phyloP scores from a whole-genome alignment of 2,797 vertebrate genomes.

The Euthynnus affinis region DNA sequence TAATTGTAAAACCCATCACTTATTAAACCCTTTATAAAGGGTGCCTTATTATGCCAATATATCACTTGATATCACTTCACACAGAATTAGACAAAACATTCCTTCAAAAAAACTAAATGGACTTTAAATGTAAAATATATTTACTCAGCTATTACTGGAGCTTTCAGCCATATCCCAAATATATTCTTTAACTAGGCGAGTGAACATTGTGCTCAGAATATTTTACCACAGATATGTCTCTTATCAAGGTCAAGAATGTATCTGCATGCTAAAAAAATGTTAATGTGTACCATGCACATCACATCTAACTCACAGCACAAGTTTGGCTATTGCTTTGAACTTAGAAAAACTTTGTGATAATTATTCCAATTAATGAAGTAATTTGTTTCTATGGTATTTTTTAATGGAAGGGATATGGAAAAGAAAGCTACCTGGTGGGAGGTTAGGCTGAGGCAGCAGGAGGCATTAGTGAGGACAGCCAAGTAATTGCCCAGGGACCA shows the following conservation, averaged over 20 bases:
- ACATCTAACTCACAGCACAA: not conserved
- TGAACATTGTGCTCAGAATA: not conserved
- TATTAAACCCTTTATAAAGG: too few relatives aligned
- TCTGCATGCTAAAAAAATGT: too few relatives aligned
- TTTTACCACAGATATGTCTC: not conserved
- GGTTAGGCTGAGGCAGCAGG: slow-evolving; percentile 94
- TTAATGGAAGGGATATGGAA: not conserved
- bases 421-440: slow-evolving; percentile 84
- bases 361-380: not conserved
- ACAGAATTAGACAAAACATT: too few relatives aligned
- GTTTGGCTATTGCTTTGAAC: not conserved
- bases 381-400: slow-evolving; percentile 7
- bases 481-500: slow-evolving; percentile 99
- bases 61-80: not conserved
- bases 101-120: not conserved
- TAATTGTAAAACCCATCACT: too few relatives aligned
- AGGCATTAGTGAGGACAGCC: slow-evolving; percentile 93
- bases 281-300: not conserved
- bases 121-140: not conserved
- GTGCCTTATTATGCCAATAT: too few relatives aligned
- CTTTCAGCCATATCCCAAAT: too few relatives aligned
- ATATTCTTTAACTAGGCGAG: too few relatives aligned
- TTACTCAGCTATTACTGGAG: too few relatives aligned
- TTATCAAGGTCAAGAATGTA: not conserved
- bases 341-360: not conserved